Conservation (phyloP, 2,113 vertebrate genomes). For the Vombatus ursinus region DNA sequence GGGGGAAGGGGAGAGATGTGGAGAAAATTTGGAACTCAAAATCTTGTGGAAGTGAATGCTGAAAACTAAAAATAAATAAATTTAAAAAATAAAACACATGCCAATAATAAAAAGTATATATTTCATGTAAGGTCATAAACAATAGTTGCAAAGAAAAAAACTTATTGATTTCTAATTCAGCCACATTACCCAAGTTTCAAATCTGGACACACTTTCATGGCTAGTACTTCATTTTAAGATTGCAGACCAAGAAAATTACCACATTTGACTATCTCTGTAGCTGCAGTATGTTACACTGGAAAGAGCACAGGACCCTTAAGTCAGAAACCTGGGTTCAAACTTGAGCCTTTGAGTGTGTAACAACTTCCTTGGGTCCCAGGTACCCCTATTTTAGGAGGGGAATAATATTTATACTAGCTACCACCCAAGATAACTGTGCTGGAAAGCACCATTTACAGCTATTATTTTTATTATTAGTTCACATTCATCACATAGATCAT, state of each 20-base stretch:
- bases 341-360: background rate
- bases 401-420: background rate
- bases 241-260: slow-evolving; percentile 21
- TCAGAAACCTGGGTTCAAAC: background rate
- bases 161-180: slow-evolving; percentile 55
- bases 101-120: slow-evolving; percentile 69
- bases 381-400: background rate
- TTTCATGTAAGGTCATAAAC: slow-evolving; percentile 77
- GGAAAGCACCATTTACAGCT: background rate
- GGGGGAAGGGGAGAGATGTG: too few species aligned
- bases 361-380: background rate
- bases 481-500: background rate
- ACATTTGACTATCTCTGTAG: background rate
- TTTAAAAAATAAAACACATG: slow-evolving; percentile 32
- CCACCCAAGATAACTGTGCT: background rate
- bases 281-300: background rate
- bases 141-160: slow-evolving; percentile 58
- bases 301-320: background rate
- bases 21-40: too few species aligned
- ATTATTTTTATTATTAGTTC: background rate
- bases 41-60: too few species aligned
- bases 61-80: too few species aligned
- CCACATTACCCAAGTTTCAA: slow-evolving; percentile 32
- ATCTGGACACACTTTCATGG: slow-evolving; percentile 41
- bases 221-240: slow-evolving; percentile 58